Conservation (phyloP, 2,888 invertebrate species). For the Kryphioiulus occultus region DNA sequence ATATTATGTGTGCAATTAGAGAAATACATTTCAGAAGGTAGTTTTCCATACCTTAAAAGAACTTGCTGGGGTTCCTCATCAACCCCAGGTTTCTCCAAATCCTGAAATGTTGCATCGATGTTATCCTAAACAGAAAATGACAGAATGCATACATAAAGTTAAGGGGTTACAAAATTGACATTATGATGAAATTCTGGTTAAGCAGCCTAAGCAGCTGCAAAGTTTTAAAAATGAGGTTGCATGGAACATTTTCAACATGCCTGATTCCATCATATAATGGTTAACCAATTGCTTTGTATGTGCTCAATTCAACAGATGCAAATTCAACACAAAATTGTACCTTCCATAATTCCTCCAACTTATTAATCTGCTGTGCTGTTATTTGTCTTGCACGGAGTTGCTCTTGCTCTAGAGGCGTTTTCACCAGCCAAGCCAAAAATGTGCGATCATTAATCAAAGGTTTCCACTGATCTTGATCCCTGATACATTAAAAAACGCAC, state of each 20-base stretch:
- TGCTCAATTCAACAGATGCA: neutral
- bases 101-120: conserved; percentile 96
- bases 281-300: neutral
- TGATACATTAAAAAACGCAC: conserved; percentile 55
- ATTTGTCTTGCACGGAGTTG: conserved; percentile 95
- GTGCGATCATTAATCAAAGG: conserved; percentile 96
- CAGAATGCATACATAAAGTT: neutral
- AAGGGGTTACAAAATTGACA: neutral
- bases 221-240: neutral
- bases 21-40: neutral
- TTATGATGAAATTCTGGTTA: neutral
- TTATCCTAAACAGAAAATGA: conserved; percentile 72
- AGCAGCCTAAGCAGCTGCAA: too few species aligned
- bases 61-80: conserved; percentile 98
- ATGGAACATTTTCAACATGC: neutral
- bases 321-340: conserved; percentile 52
- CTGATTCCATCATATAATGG: neutral
- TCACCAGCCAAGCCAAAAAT: conserved; percentile 96
- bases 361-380: conserved; percentile 95
- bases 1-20: neutral
- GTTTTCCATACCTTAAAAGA: conserved; percentile 62
- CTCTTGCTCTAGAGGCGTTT: conserved; percentile 96
- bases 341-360: conserved; percentile 98
- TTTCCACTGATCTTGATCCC: conserved; percentile 98
- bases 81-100: conserved; percentile 96